Conservation (phyloP, 1,140 invertebrate species). For the Aphelenchoides besseyi region DNA sequence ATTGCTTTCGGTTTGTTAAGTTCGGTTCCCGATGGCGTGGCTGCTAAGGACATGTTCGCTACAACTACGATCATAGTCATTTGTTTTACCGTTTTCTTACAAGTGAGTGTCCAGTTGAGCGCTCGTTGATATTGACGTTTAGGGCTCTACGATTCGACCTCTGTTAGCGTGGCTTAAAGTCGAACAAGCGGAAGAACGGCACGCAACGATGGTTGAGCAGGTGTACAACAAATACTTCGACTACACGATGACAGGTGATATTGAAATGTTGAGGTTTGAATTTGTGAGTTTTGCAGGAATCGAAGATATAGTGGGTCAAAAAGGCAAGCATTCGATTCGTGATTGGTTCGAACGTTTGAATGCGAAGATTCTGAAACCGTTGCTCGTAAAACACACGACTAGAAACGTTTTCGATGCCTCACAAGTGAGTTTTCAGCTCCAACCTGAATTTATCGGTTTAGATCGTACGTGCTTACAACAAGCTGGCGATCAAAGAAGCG, state of each 20-base stretch:
- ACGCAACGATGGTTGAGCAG: conserved; percentile 53
- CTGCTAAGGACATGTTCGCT: conserved; percentile 65
- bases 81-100: conserved; percentile 67
- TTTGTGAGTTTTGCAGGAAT: conserved; percentile 38
- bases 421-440: no score
- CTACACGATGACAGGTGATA: conserved; percentile 52
- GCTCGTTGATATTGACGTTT: conserved; percentile 11
- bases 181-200: conserved; percentile 57
- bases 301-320: conserved; percentile 47
- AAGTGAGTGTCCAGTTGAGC: conserved; percentile 11
- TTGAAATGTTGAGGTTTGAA: conserved; percentile 23
- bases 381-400: conserved; percentile 51
- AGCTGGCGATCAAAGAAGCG: conserved; percentile 54
- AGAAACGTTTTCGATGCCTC: conserved; percentile 36
- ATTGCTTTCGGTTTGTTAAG: conserved; percentile 59
- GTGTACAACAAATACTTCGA: conserved; percentile 49
- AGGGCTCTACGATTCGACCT: conserved; percentile 66
- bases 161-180: conserved; percentile 66
- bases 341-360: conserved; percentile 57
- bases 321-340: conserved; percentile 42
- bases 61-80: conserved; percentile 67
- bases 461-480: conserved; percentile 54
- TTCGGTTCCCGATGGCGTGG: conserved; percentile 62
- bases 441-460: conserved; percentile 30
- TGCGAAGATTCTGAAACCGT: conserved; percentile 55